Conservation (phyloP, 2,797 vertebrate genomes). For the Nannoperca obscura region DNA sequence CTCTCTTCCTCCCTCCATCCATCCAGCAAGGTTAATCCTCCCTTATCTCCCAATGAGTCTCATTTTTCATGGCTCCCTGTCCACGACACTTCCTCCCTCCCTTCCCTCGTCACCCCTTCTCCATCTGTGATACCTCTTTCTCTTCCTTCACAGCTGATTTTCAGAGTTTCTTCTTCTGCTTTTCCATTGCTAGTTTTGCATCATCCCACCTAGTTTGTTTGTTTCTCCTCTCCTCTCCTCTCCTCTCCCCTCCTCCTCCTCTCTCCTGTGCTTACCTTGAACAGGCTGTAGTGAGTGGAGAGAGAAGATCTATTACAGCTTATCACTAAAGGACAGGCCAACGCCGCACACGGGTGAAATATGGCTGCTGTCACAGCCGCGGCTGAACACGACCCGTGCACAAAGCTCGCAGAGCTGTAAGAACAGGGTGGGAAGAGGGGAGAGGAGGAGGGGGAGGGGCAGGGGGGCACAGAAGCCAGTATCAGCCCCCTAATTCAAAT, state of each 20-base stretch:
- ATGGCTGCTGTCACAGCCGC: slow-evolving; percentile 91
- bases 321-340: slow-evolving; percentile 92
- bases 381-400: slow-evolving; percentile 66
- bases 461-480: slow-evolving; percentile 43
- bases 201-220: slow-evolving; percentile 4
- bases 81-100: slow-evolving; percentile 54
- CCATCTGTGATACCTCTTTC: not conserved
- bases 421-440: slow-evolving; percentile 38
- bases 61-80: slow-evolving; percentile 87
- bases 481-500: slow-evolving; percentile 77
- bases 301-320: slow-evolving; percentile 94
- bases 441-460: not conserved
- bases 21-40: slow-evolving; percentile 93
- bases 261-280: slow-evolving; percentile 80
- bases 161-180: slow-evolving; percentile 14
- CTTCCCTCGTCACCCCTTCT: slow-evolving; percentile 21
- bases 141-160: slow-evolving; percentile 10
- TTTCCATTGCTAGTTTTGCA: slow-evolving; percentile 10
- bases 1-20: slow-evolving; percentile 63
- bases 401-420: slow-evolving; percentile 69
- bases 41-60: slow-evolving; percentile 85
- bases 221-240: not conserved
- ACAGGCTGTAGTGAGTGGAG: slow-evolving; percentile 84
- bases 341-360: slow-evolving; percentile 87
- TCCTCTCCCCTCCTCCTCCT: not conserved